Evolutionary conservation across 2,113 vertebrate species (phyloP).

Genomic region (Brachionichthys hirsutus): DNA sequence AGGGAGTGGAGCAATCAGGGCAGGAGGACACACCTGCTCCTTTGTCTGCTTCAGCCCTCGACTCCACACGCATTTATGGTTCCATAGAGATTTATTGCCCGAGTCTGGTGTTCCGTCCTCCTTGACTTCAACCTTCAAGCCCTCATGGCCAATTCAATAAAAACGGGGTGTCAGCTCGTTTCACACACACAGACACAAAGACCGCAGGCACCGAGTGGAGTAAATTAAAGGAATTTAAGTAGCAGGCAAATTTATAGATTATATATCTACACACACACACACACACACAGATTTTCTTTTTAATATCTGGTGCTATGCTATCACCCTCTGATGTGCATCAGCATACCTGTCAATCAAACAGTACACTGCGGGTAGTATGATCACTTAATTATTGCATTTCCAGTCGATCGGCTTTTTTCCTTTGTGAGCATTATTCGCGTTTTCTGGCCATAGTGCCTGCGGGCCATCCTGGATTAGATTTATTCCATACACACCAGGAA

Average conservation of each 20-base stretch:
- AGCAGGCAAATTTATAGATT: neutral
- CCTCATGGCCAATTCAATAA: conserved; percentile 59
- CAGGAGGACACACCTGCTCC: no score
- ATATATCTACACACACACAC: no score
- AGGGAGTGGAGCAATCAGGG: no score
- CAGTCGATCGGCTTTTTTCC: no score
- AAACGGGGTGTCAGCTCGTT: conserved; percentile 44
- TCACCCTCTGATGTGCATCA: conserved; percentile 2
- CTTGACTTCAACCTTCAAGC: conserved; percentile 44
- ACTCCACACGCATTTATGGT: conserved; percentile 12
- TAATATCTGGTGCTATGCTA: conserved; percentile 6
- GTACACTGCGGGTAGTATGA: no score
- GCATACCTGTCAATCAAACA: conserved; percentile 34
- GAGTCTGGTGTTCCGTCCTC: conserved; percentile 40
- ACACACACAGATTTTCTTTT: neutral
- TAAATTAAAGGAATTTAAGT: neutral
- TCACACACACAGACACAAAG: conserved; percentile 26
- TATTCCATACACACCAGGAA: no score
- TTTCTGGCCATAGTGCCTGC: no score
- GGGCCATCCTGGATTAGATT: no score
- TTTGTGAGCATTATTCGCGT: no score
- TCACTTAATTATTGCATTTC: no score
- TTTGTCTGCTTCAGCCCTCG: no score
- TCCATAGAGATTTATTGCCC: conserved; percentile 51
- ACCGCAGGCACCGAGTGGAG: neutral